Conservation (phyloP, 2,113 vertebrate species). For the Varanus salvator region DNA sequence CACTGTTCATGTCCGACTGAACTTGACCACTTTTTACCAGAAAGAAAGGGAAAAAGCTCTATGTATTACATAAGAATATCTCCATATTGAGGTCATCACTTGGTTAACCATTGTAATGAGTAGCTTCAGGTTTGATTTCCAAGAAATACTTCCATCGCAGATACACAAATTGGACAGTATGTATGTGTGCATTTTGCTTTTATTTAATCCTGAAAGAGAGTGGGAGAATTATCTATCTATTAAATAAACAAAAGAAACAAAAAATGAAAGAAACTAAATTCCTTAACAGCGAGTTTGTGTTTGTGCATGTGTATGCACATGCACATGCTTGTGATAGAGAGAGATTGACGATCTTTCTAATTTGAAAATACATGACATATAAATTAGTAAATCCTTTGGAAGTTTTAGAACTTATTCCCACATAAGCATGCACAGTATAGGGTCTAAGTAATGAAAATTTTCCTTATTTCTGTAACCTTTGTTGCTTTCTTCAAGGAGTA, state of each 20-base stretch:
- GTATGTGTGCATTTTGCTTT: background rate
- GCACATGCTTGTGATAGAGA: too few species aligned
- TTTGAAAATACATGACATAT: background rate
- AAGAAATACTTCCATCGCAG: background rate
- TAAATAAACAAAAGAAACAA: background rate
- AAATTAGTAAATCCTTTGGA: background rate
- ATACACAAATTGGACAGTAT: background rate
- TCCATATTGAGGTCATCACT: background rate
- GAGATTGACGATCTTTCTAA: background rate
- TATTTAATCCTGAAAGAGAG: too few species aligned
- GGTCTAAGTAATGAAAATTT: slow-evolving; percentile 24
- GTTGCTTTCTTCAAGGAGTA: slow-evolving; percentile 30
- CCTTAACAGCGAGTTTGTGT: background rate
- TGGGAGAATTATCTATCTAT: background rate
- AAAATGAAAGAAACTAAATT: background rate
- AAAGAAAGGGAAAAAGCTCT: background rate
- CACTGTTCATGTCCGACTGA: background rate
- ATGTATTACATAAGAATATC: background rate
- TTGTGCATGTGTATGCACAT: too few species aligned
- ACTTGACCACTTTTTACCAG: background rate
- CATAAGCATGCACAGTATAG: background rate
- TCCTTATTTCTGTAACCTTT: slow-evolving; percentile 14
- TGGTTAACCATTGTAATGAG: background rate
- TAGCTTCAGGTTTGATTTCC: background rate
- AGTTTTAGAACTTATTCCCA: background rate